A percentile compares a stretch with the other conserved stretches of the same genome.
These are phyloP conservation scores for Ahaetulla prasina DNA, from an alignment of 2,113 vertebrate genomes.

Conservation along the genomic window DNA sequence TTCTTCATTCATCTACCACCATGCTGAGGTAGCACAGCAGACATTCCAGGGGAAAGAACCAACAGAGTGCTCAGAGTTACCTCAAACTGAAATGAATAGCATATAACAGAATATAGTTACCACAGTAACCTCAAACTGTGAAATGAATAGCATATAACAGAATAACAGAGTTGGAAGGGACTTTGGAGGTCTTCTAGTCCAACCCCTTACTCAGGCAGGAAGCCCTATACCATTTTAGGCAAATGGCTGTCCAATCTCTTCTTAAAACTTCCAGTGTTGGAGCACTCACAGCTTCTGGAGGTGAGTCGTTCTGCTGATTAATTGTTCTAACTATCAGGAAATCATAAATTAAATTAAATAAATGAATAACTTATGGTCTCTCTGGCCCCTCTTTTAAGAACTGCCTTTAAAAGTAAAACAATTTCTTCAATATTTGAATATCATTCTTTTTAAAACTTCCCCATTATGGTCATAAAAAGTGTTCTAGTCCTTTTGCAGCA, in stretches of 20 bases:
- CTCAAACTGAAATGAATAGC: neutral
- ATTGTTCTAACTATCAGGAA: neutral
- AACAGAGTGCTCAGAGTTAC: neutral
- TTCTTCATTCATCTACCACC: neutral
- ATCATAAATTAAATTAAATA: neutral
- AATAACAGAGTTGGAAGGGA: neutral
- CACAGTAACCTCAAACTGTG: rapidly evolving
- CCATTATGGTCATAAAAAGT: neutral
- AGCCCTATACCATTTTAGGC: neutral
- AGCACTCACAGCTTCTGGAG: neutral
- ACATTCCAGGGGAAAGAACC: neutral
- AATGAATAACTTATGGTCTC: neutral
- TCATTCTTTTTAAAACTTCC: neutral
- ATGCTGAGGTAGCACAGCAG: neutral
- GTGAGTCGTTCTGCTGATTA: neutral
- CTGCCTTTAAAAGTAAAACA: neutral
- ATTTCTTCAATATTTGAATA: neutral
- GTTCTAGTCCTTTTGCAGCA: neutral
- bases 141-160: neutral
- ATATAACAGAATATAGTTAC: neutral
- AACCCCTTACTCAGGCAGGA: neutral
- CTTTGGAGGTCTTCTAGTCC: neutral
- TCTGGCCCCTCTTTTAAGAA: neutral
- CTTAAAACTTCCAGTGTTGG: neutral
- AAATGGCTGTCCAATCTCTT: neutral